Conservation (phyloP, 1,140 invertebrate genomes). For the Whitmania pigra region DNA sequence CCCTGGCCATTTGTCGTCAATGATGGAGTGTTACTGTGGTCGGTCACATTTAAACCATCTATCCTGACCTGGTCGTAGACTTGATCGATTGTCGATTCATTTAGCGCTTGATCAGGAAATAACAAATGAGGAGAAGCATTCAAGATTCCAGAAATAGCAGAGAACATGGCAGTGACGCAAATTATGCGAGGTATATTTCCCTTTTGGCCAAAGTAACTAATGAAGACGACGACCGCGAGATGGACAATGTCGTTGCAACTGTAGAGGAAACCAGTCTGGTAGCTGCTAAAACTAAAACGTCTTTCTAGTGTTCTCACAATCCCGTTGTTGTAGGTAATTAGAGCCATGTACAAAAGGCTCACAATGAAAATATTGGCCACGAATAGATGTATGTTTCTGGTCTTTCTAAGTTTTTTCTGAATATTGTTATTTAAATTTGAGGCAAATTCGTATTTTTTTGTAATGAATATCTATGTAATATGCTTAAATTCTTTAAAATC, state of each 20-base stretch:
- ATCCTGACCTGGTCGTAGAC: neutral
- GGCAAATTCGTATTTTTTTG: too few relatives aligned
- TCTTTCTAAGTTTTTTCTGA: too few relatives aligned
- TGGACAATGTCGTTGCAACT: constrained; percentile 35
- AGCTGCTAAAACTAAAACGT: constrained; percentile 30
- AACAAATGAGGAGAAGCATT: constrained; percentile 32
- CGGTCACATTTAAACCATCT: neutral
- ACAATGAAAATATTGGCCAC: constrained; percentile 13
- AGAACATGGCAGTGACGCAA: constrained; percentile 28
- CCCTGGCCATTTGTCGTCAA: neutral
- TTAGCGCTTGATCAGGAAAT: neutral
- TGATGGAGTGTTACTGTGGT: neutral
- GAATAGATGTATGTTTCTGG: constrained; percentile 7
- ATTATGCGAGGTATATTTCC: constrained; percentile 33
- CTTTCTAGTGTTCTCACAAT: constrained; percentile 20
- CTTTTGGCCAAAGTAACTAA: constrained; percentile 30
- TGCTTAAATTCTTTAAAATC: too few relatives aligned
- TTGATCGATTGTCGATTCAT: neutral
- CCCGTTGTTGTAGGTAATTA: constrained; percentile 7
- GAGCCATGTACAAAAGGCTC: constrained; percentile 13
- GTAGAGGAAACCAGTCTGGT: constrained; percentile 32
- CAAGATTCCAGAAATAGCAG: constrained; percentile 32
- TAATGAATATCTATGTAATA: too few relatives aligned
- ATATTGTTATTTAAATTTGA: too few relatives aligned
- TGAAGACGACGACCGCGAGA: constrained; percentile 30